Percentiles rank a stretch among this genome's conserved stretches.
Evolutionary conservation across 1,140 invertebrate species (phyloP).

Genomic region (Portunus trituberculatus): DNA sequence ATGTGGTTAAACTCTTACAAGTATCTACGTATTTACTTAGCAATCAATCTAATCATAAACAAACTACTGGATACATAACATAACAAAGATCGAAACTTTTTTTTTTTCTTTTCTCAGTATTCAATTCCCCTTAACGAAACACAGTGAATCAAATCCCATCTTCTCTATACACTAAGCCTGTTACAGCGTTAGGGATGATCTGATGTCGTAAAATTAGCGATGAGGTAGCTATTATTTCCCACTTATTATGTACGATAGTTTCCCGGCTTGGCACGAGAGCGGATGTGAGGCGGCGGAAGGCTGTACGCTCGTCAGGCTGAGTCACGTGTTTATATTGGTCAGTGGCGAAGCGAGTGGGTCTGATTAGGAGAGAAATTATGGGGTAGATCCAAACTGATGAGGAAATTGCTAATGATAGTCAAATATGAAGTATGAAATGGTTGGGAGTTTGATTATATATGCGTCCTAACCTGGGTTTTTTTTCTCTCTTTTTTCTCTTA

Average conservation of each 20-base stretch:
- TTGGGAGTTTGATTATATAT: neutral
- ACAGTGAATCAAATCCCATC: too few species aligned
- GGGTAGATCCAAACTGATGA: neutral
- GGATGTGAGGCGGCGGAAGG: neutral
- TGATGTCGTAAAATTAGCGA: neutral
- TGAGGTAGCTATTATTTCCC: neutral
- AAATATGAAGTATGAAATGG: neutral
- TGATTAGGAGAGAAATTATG: neutral
- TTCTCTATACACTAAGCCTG: too few species aligned
- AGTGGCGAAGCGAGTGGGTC: neutral
- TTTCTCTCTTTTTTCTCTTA: too few species aligned
- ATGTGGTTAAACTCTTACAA: too few species aligned
- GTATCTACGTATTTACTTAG: too few species aligned
- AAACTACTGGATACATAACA: too few species aligned
- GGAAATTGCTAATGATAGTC: neutral
- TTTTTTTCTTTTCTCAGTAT: too few species aligned
- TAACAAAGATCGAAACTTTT: too few species aligned
- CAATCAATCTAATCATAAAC: too few species aligned
- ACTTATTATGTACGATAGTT: neutral
- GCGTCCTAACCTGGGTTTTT: too few species aligned
- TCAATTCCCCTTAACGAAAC: too few species aligned
- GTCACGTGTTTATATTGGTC: constrained; percentile 8
- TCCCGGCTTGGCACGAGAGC: neutral
- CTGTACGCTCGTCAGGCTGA: neutral
- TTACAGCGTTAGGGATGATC: neutral